Evolutionary conservation across 2,797 vertebrate species (phyloP).

Genomic region (Pipistrellus pygmaeus): DNA sequence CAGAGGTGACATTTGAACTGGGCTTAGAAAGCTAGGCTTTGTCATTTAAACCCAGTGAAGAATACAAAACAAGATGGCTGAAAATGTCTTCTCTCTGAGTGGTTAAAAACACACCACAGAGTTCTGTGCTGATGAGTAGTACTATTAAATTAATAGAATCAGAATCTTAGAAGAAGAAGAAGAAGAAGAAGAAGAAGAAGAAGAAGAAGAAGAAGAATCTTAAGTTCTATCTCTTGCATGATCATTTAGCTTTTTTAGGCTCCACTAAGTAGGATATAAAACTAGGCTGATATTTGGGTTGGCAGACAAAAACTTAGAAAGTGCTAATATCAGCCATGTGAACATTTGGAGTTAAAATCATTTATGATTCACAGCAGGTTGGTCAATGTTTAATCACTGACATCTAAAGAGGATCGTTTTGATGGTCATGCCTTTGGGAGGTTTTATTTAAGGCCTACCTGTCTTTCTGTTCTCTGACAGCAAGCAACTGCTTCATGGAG

Average conservation of each 20-base stretch:
- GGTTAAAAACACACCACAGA: neutral
- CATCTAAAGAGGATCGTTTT: slow-evolving; percentile 72
- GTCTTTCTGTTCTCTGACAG: neutral
- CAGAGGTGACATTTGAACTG: neutral
- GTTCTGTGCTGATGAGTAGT: neutral
- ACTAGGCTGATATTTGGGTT: slow-evolving; percentile 51
- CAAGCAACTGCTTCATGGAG: neutral
- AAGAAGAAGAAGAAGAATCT: neutral
- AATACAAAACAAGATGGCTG: neutral
- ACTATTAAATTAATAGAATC: slow-evolving; percentile 33
- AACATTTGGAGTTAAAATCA: slow-evolving; percentile 56
- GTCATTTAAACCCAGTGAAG: neutral
- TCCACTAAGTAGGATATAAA: slow-evolving; percentile 53
- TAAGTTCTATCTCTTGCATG: slow-evolving; percentile 15
- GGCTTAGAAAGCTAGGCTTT: neutral
- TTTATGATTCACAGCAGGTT: slow-evolving; percentile 39
- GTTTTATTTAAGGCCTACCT: slow-evolving; percentile 67
- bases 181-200: neutral
- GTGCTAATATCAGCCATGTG: slow-evolving; percentile 59
- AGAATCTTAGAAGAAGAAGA: neutral
- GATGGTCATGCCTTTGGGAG: slow-evolving; percentile 30
- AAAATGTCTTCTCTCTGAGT: slow-evolving; percentile 11
- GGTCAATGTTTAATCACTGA: slow-evolving; percentile 60
- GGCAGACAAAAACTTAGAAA: slow-evolving; percentile 57
- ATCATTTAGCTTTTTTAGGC: slow-evolving; percentile 62